Base-by-base conservation (phyloP, 2,113 vertebrate species). In the Megaceryle maxima region DNA sequence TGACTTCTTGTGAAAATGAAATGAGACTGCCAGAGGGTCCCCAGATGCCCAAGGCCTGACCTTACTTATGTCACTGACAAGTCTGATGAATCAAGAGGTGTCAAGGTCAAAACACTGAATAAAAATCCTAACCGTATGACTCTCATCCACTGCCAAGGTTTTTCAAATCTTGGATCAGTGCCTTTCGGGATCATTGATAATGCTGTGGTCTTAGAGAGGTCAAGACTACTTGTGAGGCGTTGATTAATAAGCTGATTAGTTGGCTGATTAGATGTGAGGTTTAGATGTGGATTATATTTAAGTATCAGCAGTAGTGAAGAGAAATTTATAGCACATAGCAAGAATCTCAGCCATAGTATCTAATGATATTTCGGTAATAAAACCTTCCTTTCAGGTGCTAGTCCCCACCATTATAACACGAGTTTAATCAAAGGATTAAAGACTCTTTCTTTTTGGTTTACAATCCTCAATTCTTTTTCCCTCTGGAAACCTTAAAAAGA, bases 21-120 rank as follows among this genome's bases (percentile, higher is more conserved):
- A 89, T 11, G 28, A 33, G 60, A 16, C 24, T 56, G 59, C 59
- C 59, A 35, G 56, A 57, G 39, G 21, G 5, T 51, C 62, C 44
- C 84, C 44, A 41, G 39, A 15, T 33, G 35, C 56, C n/a, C 17
- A 48, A 63, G 64, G 55, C 90, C 55, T 57, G 72, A 80, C 46
- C 53, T 73, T 39, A n/a, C 69, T 82, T 70, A 41, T 67, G 74
- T 50, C 56, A 79, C 51, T 48, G 88, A 87, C 70, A 86, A 43
- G 24, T 46, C 51, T 41, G 51, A 79, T 62, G 48, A 93, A 93
- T 46, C 67, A 63, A 78, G 55, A 87, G 78, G 59, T 90, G 92
- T 92, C 91, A 96, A 97, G 93, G 93, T 97, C 96, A 92, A 94
- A 94, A 76, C 28, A 59, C 66, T 81, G 88, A 96, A 91, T 66